These are phyloP conservation scores for Girardia tigrina DNA, from an alignment of 2,888 invertebrate genomes.

Conservation along the genomic window DNA sequence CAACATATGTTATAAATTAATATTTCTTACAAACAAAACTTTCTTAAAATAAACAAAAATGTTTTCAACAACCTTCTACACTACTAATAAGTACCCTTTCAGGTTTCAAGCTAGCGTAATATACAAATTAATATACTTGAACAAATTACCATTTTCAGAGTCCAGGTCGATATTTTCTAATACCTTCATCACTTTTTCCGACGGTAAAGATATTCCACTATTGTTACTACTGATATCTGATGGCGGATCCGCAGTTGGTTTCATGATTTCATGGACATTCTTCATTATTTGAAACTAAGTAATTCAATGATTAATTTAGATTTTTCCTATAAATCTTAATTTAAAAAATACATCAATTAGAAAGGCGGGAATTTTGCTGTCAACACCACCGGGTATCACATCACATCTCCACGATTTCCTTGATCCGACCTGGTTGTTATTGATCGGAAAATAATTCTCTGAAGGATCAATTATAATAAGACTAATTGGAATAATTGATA, in stretches of 20 bases:
- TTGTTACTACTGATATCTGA: not conserved
- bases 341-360: not conserved
- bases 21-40: no score
- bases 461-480: constrained; percentile 10
- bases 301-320: no score
- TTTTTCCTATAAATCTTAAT: no score
- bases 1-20: no score
- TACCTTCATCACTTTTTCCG: not conserved
- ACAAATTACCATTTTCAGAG: not conserved
- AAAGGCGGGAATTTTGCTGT: not conserved
- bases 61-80: no score
- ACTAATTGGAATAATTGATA: not conserved
- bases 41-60: no score
- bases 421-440: constrained; percentile 3
- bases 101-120: no score
- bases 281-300: not conserved
- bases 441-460: not conserved
- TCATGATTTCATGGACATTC: not conserved
- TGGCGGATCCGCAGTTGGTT: not conserved
- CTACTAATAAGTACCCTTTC: no score
- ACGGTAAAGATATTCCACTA: not conserved
- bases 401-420: constrained; percentile 17
- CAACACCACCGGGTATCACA: not conserved
- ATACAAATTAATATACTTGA: no score
- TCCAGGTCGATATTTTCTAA: not conserved